phyloP scores from a whole-genome alignment of 2,888 invertebrate genomes.

The Xiphydria camelus region DNA sequence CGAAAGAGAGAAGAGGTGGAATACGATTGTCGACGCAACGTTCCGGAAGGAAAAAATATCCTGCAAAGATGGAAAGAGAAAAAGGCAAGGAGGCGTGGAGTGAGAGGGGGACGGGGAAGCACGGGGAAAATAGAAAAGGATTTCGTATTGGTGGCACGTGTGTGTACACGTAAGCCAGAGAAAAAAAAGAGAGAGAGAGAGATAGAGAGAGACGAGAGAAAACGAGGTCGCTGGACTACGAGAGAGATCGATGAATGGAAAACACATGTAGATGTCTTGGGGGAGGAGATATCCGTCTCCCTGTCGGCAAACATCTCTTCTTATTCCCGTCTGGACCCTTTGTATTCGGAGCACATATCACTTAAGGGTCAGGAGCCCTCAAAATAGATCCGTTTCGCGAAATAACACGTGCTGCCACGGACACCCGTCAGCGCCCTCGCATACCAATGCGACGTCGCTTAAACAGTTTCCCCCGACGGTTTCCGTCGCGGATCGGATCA shows the following conservation, averaged over 20 bases:
- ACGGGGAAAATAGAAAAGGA: slow-evolving; percentile 23
- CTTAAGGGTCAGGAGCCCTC: slow-evolving; percentile 54
- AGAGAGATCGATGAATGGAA: slow-evolving; percentile 47
- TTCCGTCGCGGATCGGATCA: neutral
- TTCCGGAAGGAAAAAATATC: slow-evolving; percentile 53
- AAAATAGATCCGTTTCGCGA: slow-evolving; percentile 54
- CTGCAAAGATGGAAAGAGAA: slow-evolving; percentile 34
- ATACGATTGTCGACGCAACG: slow-evolving; percentile 53
- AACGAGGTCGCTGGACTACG: no score
- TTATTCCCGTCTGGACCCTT: slow-evolving; percentile 31
- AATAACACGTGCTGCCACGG: slow-evolving; percentile 52
- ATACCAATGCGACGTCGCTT: slow-evolving; percentile 44
- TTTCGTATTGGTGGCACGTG: neutral
- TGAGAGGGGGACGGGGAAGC: slow-evolving; percentile 21
- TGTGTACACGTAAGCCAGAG: neutral
- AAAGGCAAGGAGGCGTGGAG: slow-evolving; percentile 12
- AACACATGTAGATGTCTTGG: slow-evolving; percentile 48
- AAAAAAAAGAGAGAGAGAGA: neutral
- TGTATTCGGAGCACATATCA: slow-evolving; percentile 54
- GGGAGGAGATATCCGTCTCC: slow-evolving; percentile 3
- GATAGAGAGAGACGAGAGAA: neutral
- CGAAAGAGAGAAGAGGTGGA: slow-evolving; percentile 40
- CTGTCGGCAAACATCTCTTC: slow-evolving; percentile 5
- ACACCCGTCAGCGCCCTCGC: slow-evolving; percentile 44
- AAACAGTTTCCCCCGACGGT: slow-evolving; percentile 18